Evolutionary conservation across 1,140 invertebrate species (phyloP).

Genomic region (Leptoteleia sp.): DNA sequence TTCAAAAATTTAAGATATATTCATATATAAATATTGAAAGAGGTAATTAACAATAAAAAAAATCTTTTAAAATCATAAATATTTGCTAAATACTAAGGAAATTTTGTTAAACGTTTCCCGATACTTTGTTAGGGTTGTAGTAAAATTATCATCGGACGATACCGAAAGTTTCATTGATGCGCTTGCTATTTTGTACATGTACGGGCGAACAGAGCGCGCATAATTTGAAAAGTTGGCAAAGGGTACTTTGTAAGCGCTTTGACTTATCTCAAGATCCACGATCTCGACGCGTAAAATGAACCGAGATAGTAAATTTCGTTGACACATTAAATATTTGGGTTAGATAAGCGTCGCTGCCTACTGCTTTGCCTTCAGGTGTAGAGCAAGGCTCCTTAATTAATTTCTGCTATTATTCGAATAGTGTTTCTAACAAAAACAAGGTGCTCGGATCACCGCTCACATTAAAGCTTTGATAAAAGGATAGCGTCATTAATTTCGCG

Average conservation of each 20-base stretch:
- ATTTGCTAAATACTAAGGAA: no score
- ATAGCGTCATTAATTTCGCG: slow-evolving; percentile 5
- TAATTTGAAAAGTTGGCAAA: slow-evolving; percentile 14
- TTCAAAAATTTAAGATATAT: no score
- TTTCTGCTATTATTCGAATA: slow-evolving; percentile 26
- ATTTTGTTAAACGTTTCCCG: no score
- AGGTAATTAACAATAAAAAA: no score
- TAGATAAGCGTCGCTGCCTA: slow-evolving; percentile 33
- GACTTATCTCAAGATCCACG: slow-evolving; percentile 29
- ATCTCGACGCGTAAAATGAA: slow-evolving; percentile 24
- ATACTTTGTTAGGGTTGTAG: no score
- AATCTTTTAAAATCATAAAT: no score
- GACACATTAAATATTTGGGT: slow-evolving; percentile 47
- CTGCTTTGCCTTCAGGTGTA: slow-evolving; percentile 13
- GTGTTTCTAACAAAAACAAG: slow-evolving; percentile 13
- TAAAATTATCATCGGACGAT: no score
- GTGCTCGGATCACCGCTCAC: neutral
- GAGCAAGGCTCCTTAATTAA: slow-evolving; percentile 34
- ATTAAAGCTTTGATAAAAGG: neutral
- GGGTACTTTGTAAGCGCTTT: slow-evolving; percentile 5
- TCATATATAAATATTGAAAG: no score
- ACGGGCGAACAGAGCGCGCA: no score
- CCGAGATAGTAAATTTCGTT: slow-evolving; percentile 32
- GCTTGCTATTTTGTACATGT: no score
- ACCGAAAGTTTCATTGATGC: no score